Percentiles rank a stretch among this genome's conserved stretches.
phyloP scores from a whole-genome alignment of 2,113 vertebrate species.

The Sander lucioperca region DNA sequence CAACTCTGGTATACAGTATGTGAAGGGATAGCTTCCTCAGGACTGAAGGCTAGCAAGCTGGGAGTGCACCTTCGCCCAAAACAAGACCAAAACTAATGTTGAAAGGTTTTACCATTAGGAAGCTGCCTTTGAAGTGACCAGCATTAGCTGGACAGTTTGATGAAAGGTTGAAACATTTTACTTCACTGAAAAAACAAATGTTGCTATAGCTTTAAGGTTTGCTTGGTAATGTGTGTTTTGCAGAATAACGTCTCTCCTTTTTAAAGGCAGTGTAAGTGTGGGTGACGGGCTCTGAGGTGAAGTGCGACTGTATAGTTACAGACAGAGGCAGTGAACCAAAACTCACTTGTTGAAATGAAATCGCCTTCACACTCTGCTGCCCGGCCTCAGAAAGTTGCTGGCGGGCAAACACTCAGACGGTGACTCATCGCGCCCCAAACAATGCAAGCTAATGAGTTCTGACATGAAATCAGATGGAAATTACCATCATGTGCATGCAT shows the following conservation, averaged over 20 bases:
- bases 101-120: not conserved
- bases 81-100: not conserved
- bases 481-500: not conserved
- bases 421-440: conserved; percentile 51
- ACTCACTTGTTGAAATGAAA: conserved; percentile 56
- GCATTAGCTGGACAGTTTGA: not conserved
- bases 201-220: not conserved
- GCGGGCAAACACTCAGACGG: conserved; percentile 25
- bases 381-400: conserved; percentile 24
- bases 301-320: conserved; percentile 29
- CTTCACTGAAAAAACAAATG: not conserved
- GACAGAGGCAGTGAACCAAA: conserved; percentile 57
- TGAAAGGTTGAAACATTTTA: not conserved
- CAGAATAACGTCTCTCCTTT: not conserved
- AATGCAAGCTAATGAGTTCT: conserved; percentile 40
- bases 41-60: not conserved
- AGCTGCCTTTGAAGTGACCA: not conserved
- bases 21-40: not conserved
- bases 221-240: not conserved
- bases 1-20: not conserved
- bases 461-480: conserved; percentile 52
- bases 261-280: conserved; percentile 6
- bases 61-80: not conserved
- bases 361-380: conserved; percentile 47
- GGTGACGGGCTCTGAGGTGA: conserved; percentile 39